Conservation (phyloP, 1,140 invertebrate genomes). For the Apis cerana region DNA sequence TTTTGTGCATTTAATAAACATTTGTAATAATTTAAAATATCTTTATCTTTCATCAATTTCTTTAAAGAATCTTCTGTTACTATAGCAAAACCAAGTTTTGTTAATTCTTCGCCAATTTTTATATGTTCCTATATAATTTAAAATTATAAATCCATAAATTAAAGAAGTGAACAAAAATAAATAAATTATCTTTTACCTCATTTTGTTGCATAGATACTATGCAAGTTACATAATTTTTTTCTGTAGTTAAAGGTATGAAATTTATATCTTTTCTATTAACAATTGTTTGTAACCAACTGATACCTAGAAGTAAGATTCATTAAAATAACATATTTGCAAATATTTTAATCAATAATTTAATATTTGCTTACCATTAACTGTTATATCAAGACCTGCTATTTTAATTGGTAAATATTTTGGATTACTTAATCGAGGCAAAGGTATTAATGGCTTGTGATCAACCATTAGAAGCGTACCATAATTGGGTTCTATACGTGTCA, state of each 20-base stretch:
- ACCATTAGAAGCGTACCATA: slow-evolving; percentile 77
- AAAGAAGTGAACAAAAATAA: neutral
- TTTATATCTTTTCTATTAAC: slow-evolving; percentile 75
- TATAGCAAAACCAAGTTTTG: slow-evolving; percentile 80
- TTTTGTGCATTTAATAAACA: slow-evolving; percentile 76
- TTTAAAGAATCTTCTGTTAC: slow-evolving; percentile 65
- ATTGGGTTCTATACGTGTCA: slow-evolving; percentile 79
- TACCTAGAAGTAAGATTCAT: slow-evolving; percentile 63
- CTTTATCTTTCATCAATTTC: slow-evolving; percentile 53
- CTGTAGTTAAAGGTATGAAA: slow-evolving; percentile 78
- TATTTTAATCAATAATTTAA: neutral
- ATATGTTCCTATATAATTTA: slow-evolving; percentile 61
- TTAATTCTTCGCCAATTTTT: slow-evolving; percentile 76
- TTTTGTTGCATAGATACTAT: slow-evolving; percentile 76
- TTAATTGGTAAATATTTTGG: slow-evolving; percentile 80
- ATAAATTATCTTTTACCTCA: slow-evolving; percentile 63
- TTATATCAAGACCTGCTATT: slow-evolving; percentile 80
- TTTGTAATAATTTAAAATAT: slow-evolving; percentile 71
- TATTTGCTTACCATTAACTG: slow-evolving; percentile 73
- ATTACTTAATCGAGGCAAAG: slow-evolving; percentile 71
- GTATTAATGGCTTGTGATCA: slow-evolving; percentile 80
- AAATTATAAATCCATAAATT: slow-evolving; percentile 4
- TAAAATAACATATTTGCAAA: neutral
- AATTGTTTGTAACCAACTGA: slow-evolving; percentile 81
- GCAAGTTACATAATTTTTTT: slow-evolving; percentile 78